Percentiles rank a stretch among this genome's conserved stretches.
Conservation (phyloP, 2,113 vertebrate genomes). For the Scalopus aquaticus region DNA sequence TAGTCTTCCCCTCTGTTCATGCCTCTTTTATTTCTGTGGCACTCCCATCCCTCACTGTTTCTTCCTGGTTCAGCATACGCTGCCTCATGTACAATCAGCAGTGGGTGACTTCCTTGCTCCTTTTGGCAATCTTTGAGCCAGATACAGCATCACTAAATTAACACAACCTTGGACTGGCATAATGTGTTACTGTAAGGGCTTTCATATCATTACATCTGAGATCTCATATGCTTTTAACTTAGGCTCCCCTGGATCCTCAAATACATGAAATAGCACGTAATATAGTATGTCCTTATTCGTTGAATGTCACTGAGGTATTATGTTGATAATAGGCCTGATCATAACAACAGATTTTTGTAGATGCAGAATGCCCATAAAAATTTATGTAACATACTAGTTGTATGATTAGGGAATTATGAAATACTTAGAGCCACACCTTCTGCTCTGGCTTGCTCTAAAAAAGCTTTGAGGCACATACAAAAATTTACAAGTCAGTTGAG, state of each 20-base stretch:
- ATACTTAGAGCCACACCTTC: background rate
- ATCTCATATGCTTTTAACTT: background rate
- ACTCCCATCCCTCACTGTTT: background rate
- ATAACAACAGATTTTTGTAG: background rate
- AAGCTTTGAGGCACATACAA: background rate
- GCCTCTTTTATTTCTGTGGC: no score
- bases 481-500: background rate
- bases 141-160: background rate
- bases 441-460: background rate
- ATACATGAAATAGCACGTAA: background rate
- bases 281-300: background rate
- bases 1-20: no score
- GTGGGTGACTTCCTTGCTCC: background rate
- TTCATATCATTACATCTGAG: background rate
- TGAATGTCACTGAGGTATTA: background rate
- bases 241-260: background rate
- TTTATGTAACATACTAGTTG: background rate
- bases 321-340: no score
- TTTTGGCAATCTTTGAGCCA: background rate
- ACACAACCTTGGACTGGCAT: fast-evolving
- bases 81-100: background rate
- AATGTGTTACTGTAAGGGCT: background rate
- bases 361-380: background rate
- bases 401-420: background rate
- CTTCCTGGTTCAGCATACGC: background rate